A percentile compares a stretch with the other conserved stretches of the same genome.
These are phyloP conservation scores for Ormyrus nitidulus DNA, from an alignment of 2,888 invertebrate genomes.

Conservation along the genomic window DNA sequence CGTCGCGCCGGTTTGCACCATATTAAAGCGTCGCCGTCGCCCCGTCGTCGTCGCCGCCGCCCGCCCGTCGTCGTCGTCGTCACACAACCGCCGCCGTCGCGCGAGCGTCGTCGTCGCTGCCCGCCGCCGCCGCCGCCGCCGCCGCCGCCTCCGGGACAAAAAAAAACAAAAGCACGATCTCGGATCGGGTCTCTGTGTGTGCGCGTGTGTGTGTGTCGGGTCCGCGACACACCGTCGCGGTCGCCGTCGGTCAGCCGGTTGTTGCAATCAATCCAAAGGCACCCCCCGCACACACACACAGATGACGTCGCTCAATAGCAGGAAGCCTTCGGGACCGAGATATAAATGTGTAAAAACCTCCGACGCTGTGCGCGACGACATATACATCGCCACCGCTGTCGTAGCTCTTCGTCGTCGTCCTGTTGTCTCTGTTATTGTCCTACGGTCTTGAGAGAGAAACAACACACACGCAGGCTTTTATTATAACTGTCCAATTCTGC, in stretches of 20 bases:
- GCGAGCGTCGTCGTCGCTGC: slow-evolving; percentile 75
- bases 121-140: slow-evolving; percentile 61
- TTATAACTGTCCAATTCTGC: slow-evolving; percentile 62
- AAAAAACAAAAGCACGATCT: slow-evolving; percentile 20
- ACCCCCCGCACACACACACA: not conserved
- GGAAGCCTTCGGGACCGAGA: slow-evolving; percentile 75
- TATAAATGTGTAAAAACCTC: slow-evolving; percentile 59
- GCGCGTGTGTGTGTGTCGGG: slow-evolving; percentile 60
- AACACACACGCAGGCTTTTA: slow-evolving; percentile 29
- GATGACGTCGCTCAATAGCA: slow-evolving; percentile 68
- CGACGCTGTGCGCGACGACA: slow-evolving; percentile 5
- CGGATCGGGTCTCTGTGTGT: slow-evolving; percentile 64
- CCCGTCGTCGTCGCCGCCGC: slow-evolving; percentile 52
- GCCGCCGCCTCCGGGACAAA: slow-evolving; percentile 62
- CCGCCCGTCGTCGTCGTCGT: slow-evolving; percentile 56
- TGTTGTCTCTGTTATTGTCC: slow-evolving; percentile 34
- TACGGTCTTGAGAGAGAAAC: slow-evolving; percentile 5
- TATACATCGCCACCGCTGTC: slow-evolving; percentile 10
- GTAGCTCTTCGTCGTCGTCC: slow-evolving; percentile 32
- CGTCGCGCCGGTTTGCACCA: slow-evolving; percentile 90
- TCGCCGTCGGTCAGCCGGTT: slow-evolving; percentile 56
- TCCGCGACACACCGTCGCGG: slow-evolving; percentile 53
- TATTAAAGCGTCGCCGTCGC: slow-evolving; percentile 79
- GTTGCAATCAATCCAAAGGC: too few relatives aligned
- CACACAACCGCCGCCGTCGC: slow-evolving; percentile 65